Evolutionary conservation across 2,113 vertebrate genomes (phyloP), one percentile per base, ranked within the genome.

Genomic region (Hippocampus guttulatus): DNA sequence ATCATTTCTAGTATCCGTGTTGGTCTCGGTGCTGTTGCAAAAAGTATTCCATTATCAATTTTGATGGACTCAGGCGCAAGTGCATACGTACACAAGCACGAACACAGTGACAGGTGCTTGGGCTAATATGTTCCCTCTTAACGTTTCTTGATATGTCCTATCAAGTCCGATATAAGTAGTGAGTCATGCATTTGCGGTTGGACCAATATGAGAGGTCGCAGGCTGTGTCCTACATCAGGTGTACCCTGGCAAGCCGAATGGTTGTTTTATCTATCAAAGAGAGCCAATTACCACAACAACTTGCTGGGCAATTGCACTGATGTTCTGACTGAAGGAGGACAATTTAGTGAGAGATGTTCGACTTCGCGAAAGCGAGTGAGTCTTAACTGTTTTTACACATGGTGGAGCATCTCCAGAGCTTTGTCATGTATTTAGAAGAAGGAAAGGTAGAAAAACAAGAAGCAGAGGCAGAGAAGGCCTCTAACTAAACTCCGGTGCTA

Each of bases 101-200:
- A 15, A 63, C 61, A 40, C 18, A 40, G 66, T 55, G 58, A 84
- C 74, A 80, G 75, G 77, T 81, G 73, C 70, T 73, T 38, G 76
- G 80, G 76, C 75, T 65, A 66, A 14, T 3, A 2, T 75, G 65
- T 83, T 75, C 73, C 75, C 49, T 9, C 23, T 75, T 49, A 49
- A 54, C 68, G n/a, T 60, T 16, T 74, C 64, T 51, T 68, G 5
- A 27, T 27, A 21, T 40, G 18, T 40, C 18, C 61, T 10, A n/a
- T 63, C n/a, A n/a, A n/a, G n/a, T n/a, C n/a, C n/a, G n/a, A n/a
- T n/a, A 30, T 41, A 38, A 63, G 30, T 18, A 61, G 30, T 33
- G 60, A 25, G 11, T 58, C 61, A 63, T 41, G 33, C 9, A 41
- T 63, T 38, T 40, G 20, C 16, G 30, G 7, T 18, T 8, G 2